Conservation (phyloP, 1,140 invertebrate species). For the Drosophila murphyi region DNA sequence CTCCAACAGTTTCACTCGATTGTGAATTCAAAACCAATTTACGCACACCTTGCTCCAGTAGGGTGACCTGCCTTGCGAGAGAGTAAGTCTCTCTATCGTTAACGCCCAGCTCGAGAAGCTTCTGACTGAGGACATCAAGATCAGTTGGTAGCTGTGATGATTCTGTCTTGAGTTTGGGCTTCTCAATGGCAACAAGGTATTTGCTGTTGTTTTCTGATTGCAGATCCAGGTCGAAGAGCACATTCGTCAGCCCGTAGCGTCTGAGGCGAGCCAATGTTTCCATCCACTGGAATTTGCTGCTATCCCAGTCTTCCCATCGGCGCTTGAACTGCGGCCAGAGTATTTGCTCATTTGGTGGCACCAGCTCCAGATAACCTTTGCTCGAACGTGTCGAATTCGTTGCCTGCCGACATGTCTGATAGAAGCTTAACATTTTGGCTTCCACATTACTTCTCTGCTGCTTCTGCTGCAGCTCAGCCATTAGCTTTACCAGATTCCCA, state of each 20-base stretch:
- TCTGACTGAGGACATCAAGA: no score
- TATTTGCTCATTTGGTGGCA: slow-evolving; percentile 40
- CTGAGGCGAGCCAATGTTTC: slow-evolving; percentile 59
- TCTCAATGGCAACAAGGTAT: slow-evolving; percentile 37
- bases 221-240: slow-evolving; percentile 26
- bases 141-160: no score
- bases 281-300: slow-evolving; percentile 61
- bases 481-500: slow-evolving; percentile 33
- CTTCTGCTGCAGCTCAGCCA: slow-evolving; percentile 26
- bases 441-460: slow-evolving; percentile 22
- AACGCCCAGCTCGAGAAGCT: no score
- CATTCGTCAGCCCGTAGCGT: slow-evolving; percentile 59
- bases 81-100: no score
- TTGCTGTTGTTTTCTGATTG: slow-evolving; percentile 31
- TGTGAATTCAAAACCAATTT: slow-evolving; percentile 9
- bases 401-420: slow-evolving; percentile 39
- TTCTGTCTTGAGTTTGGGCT: slow-evolving; percentile 28
- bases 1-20: neutral
- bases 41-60: slow-evolving; percentile 21
- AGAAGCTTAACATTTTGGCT: slow-evolving; percentile 42
- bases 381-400: neutral
- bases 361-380: slow-evolving; percentile 34
- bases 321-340: slow-evolving; percentile 51
- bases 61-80: neutral
- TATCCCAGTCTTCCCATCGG: slow-evolving; percentile 14